Evolutionary conservation across 2,113 vertebrate species (phyloP), one percentile per base, ranked within the genome.

Genomic region (Phyllostomus hastatus): DNA sequence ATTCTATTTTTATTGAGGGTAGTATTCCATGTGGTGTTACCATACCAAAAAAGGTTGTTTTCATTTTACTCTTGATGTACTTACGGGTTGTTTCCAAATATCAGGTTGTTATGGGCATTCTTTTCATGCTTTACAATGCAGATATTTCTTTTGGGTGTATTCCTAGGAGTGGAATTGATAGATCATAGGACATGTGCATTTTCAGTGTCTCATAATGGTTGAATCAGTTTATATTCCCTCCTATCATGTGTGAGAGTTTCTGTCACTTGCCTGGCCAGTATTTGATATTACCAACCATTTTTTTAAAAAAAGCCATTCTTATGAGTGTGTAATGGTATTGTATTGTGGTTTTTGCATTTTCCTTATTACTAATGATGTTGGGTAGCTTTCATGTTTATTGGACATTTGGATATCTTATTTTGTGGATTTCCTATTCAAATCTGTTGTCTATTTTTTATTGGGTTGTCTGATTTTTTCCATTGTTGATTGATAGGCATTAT

Each of bases 291-390:
- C 73, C 33, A 87, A 2, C 75, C 10, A 43, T 85, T 59, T 33
- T 33, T 41, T 80, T 81, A 31, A 31, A 15, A 26, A 73, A 73
- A 85, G 35, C 3, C 84, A 54, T 95, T 80, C 57, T 88, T 43
- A 14, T 67, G n/a, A 66, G 2, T 88, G 64, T 72, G 10, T 70
- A 70, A n/a, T 52, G 38, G 22, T 81, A 70, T 24, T 66, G 16
- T 24, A 31, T 84, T 91, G 43, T 46, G 41, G 35, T 61, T 95
- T 89, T 92, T 92, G 15, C 41, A 52, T 76, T 92, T 92, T 81
- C 59, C 31, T 89, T 22, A 69, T 88, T 81, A 61, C 50, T 73
- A 80, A 66, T 64, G 43, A 80, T 48, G 59, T 54, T 94, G 35
- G 12, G 17, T 86, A 26, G 16, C 50, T 52, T 67, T 75, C 26